A percentile compares a stretch with the other conserved stretches of the same genome.
These are phyloP conservation scores for Pycnonotus jocosus DNA, from an alignment of 2,113 vertebrate species.

Conservation along the genomic window DNA sequence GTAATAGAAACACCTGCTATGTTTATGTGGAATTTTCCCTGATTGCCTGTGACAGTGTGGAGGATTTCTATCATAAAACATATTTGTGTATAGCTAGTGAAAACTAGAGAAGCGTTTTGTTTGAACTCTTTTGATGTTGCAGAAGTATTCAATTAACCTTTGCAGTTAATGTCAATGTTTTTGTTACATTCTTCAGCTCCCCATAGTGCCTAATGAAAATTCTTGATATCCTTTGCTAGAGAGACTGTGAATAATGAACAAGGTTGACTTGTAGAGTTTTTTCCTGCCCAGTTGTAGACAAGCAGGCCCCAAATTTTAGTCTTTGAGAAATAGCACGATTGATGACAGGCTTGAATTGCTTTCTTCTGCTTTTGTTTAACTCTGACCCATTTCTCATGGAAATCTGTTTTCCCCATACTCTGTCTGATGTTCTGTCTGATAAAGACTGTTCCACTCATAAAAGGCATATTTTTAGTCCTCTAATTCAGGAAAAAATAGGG, in stretches of 20 bases:
- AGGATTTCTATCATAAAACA: neutral
- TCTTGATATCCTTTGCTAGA: neutral
- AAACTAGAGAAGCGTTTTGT: neutral
- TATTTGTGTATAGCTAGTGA: neutral
- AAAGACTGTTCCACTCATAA: neutral
- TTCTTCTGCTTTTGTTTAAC: neutral
- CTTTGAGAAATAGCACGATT: neutral
- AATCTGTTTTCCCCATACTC: neutral
- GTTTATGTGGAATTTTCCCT: neutral
- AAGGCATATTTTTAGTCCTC: neutral
- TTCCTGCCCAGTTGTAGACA: neutral
- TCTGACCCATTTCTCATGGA: neutral
- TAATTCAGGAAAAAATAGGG: neutral
- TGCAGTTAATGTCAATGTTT: neutral
- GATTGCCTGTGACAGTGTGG: neutral
- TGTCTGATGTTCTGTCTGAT: fast-evolving
- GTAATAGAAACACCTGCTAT: neutral
- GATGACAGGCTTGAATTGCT: neutral
- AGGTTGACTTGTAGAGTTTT: neutral
- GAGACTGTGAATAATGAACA: neutral
- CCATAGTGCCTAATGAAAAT: neutral
- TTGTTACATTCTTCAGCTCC: constrained; percentile 11
- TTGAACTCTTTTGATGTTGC: neutral
- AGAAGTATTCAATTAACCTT: constrained; percentile 41
- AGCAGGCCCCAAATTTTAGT: neutral